These are phyloP conservation scores for Acrocephalus kingi DNA, from an alignment of 2,113 vertebrate species.

Conservation along the genomic window DNA sequence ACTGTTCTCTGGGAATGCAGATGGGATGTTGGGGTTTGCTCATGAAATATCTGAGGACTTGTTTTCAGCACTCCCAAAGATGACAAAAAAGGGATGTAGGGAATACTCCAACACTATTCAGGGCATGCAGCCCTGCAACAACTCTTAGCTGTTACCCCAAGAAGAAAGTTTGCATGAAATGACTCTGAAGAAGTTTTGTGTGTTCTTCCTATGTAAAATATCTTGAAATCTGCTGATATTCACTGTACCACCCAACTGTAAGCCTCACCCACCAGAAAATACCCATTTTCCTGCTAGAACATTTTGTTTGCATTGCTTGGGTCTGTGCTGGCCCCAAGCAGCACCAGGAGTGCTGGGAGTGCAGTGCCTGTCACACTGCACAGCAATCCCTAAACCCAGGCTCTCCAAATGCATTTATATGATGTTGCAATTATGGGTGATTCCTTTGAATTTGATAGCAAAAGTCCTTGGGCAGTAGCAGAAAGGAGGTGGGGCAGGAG, in stretches of 20 bases:
- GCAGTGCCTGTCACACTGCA: neutral
- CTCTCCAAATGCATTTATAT: neutral
- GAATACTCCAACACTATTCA: neutral
- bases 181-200: neutral
- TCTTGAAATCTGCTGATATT: neutral
- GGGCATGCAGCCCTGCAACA: rapidly evolving
- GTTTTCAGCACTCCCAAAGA: neutral
- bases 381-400: neutral
- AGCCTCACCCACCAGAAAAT: neutral
- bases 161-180: neutral
- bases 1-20: neutral
- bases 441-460: neutral
- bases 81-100: neutral
- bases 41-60: neutral
- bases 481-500: neutral
- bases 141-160: neutral
- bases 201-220: neutral
- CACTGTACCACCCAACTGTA: neutral
- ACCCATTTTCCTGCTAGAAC: neutral
- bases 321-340: neutral
- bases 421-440: neutral
- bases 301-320: neutral
- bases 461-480: neutral
- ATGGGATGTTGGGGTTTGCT: neutral
- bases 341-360: neutral